phyloP scores from a whole-genome alignment of 2,888 invertebrate species.

The Danaus chrysippus region DNA sequence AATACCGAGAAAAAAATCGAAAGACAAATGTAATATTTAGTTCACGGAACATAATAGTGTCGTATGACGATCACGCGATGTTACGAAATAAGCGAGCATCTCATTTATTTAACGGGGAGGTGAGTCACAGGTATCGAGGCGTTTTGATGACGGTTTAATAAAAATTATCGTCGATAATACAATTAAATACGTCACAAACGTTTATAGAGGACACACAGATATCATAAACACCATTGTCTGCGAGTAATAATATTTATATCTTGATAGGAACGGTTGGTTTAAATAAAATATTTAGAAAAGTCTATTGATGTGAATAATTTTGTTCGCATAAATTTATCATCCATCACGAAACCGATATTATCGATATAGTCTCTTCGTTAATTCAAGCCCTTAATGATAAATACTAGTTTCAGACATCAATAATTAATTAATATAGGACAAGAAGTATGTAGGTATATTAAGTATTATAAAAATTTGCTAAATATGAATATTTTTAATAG shows the following conservation, averaged over 20 bases:
- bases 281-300: too few species aligned
- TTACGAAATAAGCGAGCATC: slow-evolving; percentile 28
- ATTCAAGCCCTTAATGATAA: too few species aligned
- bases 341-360: too few species aligned
- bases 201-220: neutral
- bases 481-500: too few species aligned
- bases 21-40: slow-evolving; percentile 8
- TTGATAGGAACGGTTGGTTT: neutral
- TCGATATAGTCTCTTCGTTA: too few species aligned
- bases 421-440: too few species aligned
- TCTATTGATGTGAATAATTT: too few species aligned
- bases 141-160: slow-evolving; percentile 17
- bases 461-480: too few species aligned
- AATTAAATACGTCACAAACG: slow-evolving; percentile 16
- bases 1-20: slow-evolving; percentile 5
- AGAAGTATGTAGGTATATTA: too few species aligned
- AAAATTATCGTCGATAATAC: slow-evolving; percentile 10
- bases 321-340: too few species aligned
- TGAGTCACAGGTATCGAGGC: slow-evolving; percentile 21
- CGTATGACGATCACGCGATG: slow-evolving; percentile 37
- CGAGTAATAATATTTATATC: neutral
- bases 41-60: slow-evolving; percentile 29
- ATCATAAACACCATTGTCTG: slow-evolving; percentile 1
- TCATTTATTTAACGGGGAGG: slow-evolving; percentile 24
- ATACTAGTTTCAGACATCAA: too few species aligned